Evolutionary conservation across 1,140 invertebrate genomes (phyloP), one percentile per base, ranked within the genome.

Genomic region (Phthorimaea operculella): DNA sequence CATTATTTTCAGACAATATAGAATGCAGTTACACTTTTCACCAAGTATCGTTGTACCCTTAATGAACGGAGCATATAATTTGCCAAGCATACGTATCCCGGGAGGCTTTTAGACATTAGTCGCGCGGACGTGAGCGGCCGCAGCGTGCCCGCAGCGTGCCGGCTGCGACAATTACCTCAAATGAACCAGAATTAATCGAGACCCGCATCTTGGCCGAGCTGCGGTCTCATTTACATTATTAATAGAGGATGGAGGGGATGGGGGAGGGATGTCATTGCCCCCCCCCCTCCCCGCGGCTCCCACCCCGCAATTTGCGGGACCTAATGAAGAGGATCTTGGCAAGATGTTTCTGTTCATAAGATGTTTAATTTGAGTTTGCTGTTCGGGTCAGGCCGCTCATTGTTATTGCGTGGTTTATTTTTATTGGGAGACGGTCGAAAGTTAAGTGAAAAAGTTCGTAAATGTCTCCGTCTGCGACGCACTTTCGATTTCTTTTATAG

Each of bases 151-250:
- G n/a, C n/a, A 47, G 14, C 79, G 73, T 74, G 74, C 68, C 64
- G 67, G 68, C 77, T 73, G 66, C 75, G 78, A 84, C 79, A 84
- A 84, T 84, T 84, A 83, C 78, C 79, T 79, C 81, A 84, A 84
- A 84, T 84, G 79, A 84, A 84, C 78, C 81, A 74, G 79, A 83
- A 84, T 84, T 84, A 84, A 84, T 82, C 81, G 81, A 70, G 78
- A 76, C 74, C 75, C 77, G 77, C 76, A 80, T 75, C 81, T 84
- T 84, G 81, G 80, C 72, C 81, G 73, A 73, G 79, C 75, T 81
- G 79, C 79, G 79, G 79, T 80, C 79, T 82, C 79, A 84, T 84
- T 84, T 82, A 72, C 81, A 84, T 84, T 84, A 84, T 84, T 84
- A 84, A 84, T 84, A 84, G 81, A 79, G 72, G 74, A 72, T 69